phyloP scores from a whole-genome alignment of 2,797 vertebrate species.

The Anabacerthia variegaticeps region DNA sequence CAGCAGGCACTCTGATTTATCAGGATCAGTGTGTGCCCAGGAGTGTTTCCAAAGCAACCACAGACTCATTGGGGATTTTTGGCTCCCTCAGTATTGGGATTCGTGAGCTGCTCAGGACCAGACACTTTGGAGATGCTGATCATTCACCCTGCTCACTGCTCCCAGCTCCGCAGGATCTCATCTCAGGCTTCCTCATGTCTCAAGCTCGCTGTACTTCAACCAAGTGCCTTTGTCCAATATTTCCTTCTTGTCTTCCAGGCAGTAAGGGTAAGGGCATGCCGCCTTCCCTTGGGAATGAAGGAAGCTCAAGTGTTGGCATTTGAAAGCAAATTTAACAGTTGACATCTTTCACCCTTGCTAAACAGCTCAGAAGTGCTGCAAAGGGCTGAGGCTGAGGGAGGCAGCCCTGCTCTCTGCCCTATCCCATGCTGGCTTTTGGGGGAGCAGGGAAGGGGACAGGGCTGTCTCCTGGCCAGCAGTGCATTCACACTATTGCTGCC shows the following conservation, averaged over 20 bases:
- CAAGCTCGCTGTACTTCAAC: background rate
- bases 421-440: background rate
- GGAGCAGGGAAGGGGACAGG: background rate
- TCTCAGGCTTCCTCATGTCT: conserved; percentile 52
- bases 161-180: background rate
- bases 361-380: background rate
- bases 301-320: background rate
- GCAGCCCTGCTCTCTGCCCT: background rate
- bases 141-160: background rate
- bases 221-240: background rate
- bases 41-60: background rate
- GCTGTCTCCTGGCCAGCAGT: background rate
- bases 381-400: background rate
- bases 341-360: background rate
- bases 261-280: background rate
- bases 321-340: background rate
- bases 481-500: background rate
- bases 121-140: accelerated
- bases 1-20: background rate
- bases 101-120: background rate
- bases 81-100: background rate
- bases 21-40: background rate
- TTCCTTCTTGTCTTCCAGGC: background rate
- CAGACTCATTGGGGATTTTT: background rate
- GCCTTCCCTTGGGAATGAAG: background rate